Evolutionary conservation across 2,888 invertebrate genomes (phyloP).

Genomic region (Amiota communis): DNA sequence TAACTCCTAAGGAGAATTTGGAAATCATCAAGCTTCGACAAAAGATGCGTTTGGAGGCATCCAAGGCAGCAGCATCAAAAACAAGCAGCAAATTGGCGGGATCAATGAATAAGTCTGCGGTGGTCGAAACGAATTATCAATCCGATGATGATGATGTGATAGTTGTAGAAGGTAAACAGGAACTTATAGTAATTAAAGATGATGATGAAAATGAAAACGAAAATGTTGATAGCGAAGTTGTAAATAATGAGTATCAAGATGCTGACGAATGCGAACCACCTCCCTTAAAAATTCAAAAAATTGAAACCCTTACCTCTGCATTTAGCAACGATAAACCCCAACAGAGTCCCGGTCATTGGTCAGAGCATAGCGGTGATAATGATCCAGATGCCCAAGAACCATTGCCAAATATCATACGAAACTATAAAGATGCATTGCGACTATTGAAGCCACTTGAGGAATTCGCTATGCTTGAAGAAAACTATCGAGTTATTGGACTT

Average conservation of each 20-base stretch:
- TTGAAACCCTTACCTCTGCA: constrained; percentile 44
- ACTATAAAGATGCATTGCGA: constrained; percentile 64
- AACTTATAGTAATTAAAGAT: constrained; percentile 49
- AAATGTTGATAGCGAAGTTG: not conserved
- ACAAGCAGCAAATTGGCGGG: too few species aligned
- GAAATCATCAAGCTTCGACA: not conserved
- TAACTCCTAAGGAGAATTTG: constrained; percentile 53
- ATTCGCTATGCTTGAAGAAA: constrained; percentile 66
- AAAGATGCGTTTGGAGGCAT: not conserved
- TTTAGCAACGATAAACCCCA: not conserved
- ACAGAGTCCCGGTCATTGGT: constrained; percentile 46
- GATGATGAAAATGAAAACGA: constrained; percentile 45
- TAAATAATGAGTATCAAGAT: not conserved
- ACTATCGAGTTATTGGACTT: constrained; percentile 69
- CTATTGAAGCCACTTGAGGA: constrained; percentile 68
- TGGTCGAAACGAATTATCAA: too few species aligned
- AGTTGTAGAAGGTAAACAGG: not conserved
- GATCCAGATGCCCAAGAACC: constrained; percentile 33
- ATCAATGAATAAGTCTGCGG: too few species aligned
- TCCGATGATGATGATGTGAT: constrained; percentile 1
- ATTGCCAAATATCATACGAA: constrained; percentile 54
- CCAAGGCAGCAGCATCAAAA: too few species aligned
- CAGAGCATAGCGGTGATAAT: constrained; percentile 46
- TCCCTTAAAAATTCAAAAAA: constrained; percentile 59
- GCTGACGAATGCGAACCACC: constrained; percentile 33